Evolutionary conservation across 2,888 invertebrate genomes (phyloP).

Genomic region (Trichopria drosophilae): DNA sequence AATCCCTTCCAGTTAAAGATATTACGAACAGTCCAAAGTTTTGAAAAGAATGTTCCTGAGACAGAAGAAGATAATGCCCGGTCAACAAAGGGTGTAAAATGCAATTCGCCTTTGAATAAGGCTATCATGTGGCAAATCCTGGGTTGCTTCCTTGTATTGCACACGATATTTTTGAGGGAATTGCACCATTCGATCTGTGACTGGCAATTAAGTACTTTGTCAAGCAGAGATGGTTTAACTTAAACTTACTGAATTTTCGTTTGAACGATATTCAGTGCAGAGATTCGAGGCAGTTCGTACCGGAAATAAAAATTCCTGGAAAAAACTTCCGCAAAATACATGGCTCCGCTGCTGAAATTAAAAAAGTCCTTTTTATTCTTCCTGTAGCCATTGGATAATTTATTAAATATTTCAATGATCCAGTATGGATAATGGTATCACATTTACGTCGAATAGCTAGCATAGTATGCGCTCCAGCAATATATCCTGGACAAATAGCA

Average conservation of each 20-base stretch:
- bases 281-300: neutral
- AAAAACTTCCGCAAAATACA: slow-evolving; percentile 1
- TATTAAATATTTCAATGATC: slow-evolving; percentile 5
- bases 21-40: too few species aligned
- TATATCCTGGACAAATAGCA: slow-evolving; percentile 4
- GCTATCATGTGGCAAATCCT: slow-evolving; percentile 36
- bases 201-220: slow-evolving; percentile 17
- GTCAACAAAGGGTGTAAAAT: too few species aligned
- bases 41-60: too few species aligned
- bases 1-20: too few species aligned
- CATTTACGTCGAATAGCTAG: neutral
- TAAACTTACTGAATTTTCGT: neutral
- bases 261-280: neutral
- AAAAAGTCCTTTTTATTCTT: slow-evolving; percentile 6
- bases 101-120: too few species aligned
- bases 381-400: slow-evolving; percentile 2
- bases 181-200: slow-evolving; percentile 32
- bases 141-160: slow-evolving; percentile 26
- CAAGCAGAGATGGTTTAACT: neutral
- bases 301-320: neutral
- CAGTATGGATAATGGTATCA: slow-evolving; percentile 16
- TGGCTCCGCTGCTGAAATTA: slow-evolving; percentile 12
- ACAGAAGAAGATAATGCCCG: too few species aligned
- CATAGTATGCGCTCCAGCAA: slow-evolving; percentile 4
- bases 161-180: slow-evolving; percentile 38